phyloP scores from a whole-genome alignment of 2,888 invertebrate species.

The Ophion obscuratus region DNA sequence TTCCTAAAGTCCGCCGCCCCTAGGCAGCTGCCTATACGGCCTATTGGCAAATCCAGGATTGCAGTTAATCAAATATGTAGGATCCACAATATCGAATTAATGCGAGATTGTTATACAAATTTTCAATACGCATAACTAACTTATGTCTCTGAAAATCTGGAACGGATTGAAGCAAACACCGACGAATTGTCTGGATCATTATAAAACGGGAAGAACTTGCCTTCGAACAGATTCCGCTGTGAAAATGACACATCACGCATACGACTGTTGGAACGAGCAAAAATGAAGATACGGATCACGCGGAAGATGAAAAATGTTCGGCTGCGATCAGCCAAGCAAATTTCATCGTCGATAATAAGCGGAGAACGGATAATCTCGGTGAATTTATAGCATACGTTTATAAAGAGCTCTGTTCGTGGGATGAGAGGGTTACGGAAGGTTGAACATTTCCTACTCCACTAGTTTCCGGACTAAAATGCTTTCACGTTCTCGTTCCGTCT shows the following conservation, averaged over 20 bases:
- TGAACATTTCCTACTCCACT: slow-evolving; percentile 43
- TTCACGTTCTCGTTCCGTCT: slow-evolving; percentile 1
- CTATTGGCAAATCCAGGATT: no score
- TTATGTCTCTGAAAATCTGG: no score
- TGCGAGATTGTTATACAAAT: no score
- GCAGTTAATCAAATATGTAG: no score
- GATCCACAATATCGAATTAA: no score
- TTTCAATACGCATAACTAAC: no score
- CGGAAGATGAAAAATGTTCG: slow-evolving; percentile 40
- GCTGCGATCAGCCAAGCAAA: slow-evolving; percentile 51
- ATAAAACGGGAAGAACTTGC: neutral
- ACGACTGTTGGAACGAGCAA: neutral
- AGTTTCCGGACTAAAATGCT: slow-evolving; percentile 49
- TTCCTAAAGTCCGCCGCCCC: no score
- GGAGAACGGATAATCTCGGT: slow-evolving; percentile 39
- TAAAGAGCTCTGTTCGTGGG: slow-evolving; percentile 18
- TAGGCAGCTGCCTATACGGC: no score
- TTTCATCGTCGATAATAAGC: slow-evolving; percentile 63
- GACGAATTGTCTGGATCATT: slow-evolving; percentile 1
- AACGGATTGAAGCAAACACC: no score
- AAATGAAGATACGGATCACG: slow-evolving; percentile 29
- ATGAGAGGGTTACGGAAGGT: slow-evolving; percentile 22
- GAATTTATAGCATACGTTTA: slow-evolving; percentile 52
- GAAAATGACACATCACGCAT: neutral
- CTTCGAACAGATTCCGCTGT: neutral